These are phyloP conservation scores for Hipparchia semele DNA, from an alignment of 2,888 invertebrate species.

Conservation along the genomic window DNA sequence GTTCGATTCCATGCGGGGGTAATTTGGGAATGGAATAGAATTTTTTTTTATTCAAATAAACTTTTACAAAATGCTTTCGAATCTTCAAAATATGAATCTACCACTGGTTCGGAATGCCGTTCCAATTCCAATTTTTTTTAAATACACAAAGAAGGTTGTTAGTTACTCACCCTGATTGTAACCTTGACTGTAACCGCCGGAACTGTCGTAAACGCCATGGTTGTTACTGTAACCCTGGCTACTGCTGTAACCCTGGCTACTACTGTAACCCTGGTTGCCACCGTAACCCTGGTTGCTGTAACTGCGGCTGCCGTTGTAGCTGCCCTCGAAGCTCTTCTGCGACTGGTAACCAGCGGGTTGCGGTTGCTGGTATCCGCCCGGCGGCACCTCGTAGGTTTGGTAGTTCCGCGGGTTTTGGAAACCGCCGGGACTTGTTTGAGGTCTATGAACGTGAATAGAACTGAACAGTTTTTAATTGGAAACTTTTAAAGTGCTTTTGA, in stretches of 20 bases:
- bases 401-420: conserved; percentile 58
- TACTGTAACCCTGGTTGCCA: conserved; percentile 38
- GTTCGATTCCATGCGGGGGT: too few relatives aligned
- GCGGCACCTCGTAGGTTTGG: conserved; percentile 68
- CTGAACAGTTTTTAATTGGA: too few relatives aligned
- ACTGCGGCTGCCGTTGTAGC: conserved; percentile 33
- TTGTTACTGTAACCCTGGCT: conserved; percentile 47
- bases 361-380: conserved; percentile 60
- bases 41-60: too few relatives aligned
- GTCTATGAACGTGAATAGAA: conserved; percentile 48
- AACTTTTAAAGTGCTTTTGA: too few relatives aligned
- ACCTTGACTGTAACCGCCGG: conserved; percentile 46
- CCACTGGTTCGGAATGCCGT: too few relatives aligned
- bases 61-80: too few relatives aligned
- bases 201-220: conserved; percentile 42
- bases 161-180: conserved; percentile 30
- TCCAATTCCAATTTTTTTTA: too few relatives aligned
- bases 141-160: too few relatives aligned
- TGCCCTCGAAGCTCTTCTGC: conserved; percentile 40
- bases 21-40: too few relatives aligned
- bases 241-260: conserved; percentile 45
- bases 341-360: conserved; percentile 39
- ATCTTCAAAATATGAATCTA: too few relatives aligned
- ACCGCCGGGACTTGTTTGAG: conserved; percentile 57
- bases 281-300: conserved; percentile 39